phyloP scores from a whole-genome alignment of 2,888 invertebrate species.

The Abscondita cerata region DNA sequence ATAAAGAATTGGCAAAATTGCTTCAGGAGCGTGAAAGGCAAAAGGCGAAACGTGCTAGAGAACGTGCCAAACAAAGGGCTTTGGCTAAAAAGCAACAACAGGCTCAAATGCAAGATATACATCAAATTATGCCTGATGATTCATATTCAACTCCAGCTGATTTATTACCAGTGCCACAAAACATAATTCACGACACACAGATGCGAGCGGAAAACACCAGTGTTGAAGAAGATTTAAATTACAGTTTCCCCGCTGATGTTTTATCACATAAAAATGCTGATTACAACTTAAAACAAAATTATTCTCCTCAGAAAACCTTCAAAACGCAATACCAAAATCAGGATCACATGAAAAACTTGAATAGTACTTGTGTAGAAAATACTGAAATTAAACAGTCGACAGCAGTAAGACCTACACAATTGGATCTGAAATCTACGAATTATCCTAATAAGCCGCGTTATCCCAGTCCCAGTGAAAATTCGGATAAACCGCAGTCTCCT shows the following conservation, averaged over 20 bases:
- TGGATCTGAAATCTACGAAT: constrained; percentile 54
- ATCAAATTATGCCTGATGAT: constrained; percentile 56
- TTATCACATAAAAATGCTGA: constrained; percentile 37
- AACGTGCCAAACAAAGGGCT: constrained; percentile 71
- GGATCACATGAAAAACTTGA: constrained; percentile 23
- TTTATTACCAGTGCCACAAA: constrained; percentile 55
- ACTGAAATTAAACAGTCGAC: constrained; percentile 43
- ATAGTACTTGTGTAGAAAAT: constrained; percentile 37
- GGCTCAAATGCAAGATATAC: constrained; percentile 53
- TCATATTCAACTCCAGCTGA: constrained; percentile 65
- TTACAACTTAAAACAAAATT: constrained; percentile 39
- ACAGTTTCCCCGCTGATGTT: constrained; percentile 57
- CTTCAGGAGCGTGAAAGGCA: constrained; percentile 77
- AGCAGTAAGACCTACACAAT: constrained; percentile 53
- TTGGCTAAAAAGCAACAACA: constrained; percentile 59
- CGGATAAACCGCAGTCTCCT: constrained; percentile 43
- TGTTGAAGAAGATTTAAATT: constrained; percentile 54
- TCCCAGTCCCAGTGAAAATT: constrained; percentile 35
- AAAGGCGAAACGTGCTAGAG: constrained; percentile 73
- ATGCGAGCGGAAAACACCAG: not conserved
- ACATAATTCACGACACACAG: constrained; percentile 11
- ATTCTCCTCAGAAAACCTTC: constrained; percentile 39
- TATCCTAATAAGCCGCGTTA: constrained; percentile 51
- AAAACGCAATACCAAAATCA: constrained; percentile 22
- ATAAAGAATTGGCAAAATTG: constrained; percentile 78